Evolutionary conservation across 53 echinoderm and acorn worm genomes (phyloP), one percentile per base, ranked within the genome.

Genomic region (Glandiceps talaboti): DNA sequence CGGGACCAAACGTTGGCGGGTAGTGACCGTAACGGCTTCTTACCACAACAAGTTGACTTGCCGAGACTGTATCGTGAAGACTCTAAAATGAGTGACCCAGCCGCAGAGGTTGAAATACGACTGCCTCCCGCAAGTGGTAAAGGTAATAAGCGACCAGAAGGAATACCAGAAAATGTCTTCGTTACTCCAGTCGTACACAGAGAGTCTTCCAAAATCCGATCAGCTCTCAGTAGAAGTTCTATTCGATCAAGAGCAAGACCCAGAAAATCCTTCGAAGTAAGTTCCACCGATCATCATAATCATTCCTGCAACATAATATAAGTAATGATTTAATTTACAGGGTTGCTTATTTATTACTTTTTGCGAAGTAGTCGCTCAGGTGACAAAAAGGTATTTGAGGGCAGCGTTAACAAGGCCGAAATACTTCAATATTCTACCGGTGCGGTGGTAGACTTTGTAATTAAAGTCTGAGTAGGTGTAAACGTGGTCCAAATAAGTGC

Each of bases 201-300:
- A 73, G 32, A 14, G 74, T 27, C 33, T 30, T 74, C 84, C 1
- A 74, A 79, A n/a, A 79, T 79, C 45, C 75, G 80, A 33, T 31
- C 33, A 45, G 20, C 20, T 45, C 64, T 12, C 6, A 45, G 64
- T 20, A 45, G 85, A 1, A 79, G 87, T 31, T 81, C 88, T 1
- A 81, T 93, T 33, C 90, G 88, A 30, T 93, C 93, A 75, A 77
- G 93, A 81, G 93, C 93, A 27, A 85, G 93, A 74, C 83, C 90
- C 26, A 31, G 93, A 76, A 82, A 83, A 33, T 76, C 80, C 73
- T 88, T 90, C n/a, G 93, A 93, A 88, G 93, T 93, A 81, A 85
- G 31, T 81, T 6, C 6, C 64, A 45, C 20, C n/a, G n/a, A n/a
- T n/a, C n/a, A n/a, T n/a, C n/a, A n/a, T n/a, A n/a, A n/a, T n/a